These are phyloP conservation scores for Alsophila aescularia DNA, from an alignment of 2,888 invertebrate genomes.

Conservation along the genomic window DNA sequence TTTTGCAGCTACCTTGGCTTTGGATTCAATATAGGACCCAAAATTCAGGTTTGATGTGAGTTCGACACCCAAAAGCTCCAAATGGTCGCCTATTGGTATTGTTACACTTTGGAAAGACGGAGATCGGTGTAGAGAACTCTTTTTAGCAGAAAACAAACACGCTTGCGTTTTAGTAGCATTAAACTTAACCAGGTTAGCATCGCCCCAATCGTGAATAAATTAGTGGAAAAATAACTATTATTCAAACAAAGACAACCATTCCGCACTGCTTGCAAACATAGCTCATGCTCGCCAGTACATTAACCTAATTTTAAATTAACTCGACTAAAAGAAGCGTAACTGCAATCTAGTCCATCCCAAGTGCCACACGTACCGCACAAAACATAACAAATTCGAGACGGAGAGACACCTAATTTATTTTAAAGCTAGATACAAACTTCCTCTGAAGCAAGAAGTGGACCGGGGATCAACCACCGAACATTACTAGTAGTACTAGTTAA, in stretches of 20 bases:
- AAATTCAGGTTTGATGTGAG: no score
- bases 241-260: constrained; percentile 12
- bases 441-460: constrained; percentile 31
- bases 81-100: no score
- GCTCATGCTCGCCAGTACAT: constrained; percentile 38
- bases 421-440: constrained; percentile 69
- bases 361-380: constrained; percentile 59
- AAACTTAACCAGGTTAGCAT: no score
- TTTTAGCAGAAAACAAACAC: no score
- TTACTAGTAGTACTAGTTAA: background rate
- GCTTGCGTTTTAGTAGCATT: no score
- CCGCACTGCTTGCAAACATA: constrained; percentile 17
- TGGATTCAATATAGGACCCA: no score
- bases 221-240: no score
- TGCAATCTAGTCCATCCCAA: constrained; percentile 55
- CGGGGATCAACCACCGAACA: constrained; percentile 17
- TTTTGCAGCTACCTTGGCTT: no score
- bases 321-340: constrained; percentile 45
- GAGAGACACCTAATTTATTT: constrained; percentile 71
- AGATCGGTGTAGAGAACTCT: no score
- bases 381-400: constrained; percentile 54
- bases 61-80: no score
- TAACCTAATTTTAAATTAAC: constrained; percentile 45
- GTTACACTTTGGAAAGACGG: no score
- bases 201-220: no score